These are phyloP conservation scores for Coreoperca whiteheadi DNA, from an alignment of 2,113 vertebrate species.

Conservation along the genomic window DNA sequence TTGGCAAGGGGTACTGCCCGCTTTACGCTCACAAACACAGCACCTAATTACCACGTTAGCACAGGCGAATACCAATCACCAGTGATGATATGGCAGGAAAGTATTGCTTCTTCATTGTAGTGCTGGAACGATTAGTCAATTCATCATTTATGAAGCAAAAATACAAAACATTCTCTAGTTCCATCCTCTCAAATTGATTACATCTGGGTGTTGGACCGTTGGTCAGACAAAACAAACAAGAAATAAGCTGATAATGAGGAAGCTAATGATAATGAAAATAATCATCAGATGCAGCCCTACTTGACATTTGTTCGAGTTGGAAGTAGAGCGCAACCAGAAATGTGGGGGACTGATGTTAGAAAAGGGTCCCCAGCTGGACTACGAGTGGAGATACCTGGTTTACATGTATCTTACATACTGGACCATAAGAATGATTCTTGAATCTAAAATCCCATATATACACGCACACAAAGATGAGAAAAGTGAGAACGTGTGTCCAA, in stretches of 20 bases:
- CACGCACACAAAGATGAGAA: neutral
- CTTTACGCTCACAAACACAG: constrained; percentile 43
- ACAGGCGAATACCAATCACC: constrained; percentile 22
- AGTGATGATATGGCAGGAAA: neutral
- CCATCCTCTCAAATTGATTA: neutral
- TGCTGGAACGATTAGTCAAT: neutral
- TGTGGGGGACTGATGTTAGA: neutral
- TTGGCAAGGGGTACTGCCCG: constrained; percentile 34
- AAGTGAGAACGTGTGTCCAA: no score
- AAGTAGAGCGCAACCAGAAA: neutral
- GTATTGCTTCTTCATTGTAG: neutral
- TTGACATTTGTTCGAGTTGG: neutral
- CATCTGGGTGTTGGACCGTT: neutral
- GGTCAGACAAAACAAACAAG: no score
- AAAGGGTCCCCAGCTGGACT: no score
- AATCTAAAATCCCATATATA: neutral
- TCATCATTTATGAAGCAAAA: neutral
- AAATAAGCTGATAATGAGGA: no score
- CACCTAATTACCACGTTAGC: constrained; percentile 34
- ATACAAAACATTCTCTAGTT: neutral
- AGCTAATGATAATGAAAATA: no score
- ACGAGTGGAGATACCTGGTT: neutral
- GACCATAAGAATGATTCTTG: neutral
- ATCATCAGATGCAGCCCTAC: no score
- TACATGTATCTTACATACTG: no score